Conservation (phyloP, 2,797 vertebrate species). For the Acanthis flammea region DNA sequence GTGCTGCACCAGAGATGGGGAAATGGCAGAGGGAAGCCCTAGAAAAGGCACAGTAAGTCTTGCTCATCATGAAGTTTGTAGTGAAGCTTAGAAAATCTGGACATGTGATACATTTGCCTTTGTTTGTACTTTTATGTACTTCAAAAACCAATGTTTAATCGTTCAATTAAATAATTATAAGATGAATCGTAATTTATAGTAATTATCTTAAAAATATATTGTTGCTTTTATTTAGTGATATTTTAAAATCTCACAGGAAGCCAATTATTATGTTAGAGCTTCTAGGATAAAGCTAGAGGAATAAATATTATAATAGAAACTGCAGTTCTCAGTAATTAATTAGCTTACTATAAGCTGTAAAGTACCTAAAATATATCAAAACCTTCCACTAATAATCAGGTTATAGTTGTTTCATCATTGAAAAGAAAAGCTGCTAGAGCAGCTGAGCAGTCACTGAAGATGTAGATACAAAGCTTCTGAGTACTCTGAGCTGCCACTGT, state of each 20-base stretch:
- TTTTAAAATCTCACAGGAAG: background rate
- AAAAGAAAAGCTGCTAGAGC: background rate
- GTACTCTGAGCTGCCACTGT: background rate
- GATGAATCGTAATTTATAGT: background rate
- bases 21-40: slow-evolving; percentile 19
- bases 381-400: background rate
- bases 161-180: background rate
- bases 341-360: background rate
- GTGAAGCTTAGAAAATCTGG: background rate
- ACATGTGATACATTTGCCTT: background rate
- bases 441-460: background rate
- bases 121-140: background rate
- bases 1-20: background rate
- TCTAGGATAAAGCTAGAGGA: background rate
- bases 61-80: background rate
- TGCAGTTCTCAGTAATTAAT: background rate
- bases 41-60: slow-evolving; percentile 76
- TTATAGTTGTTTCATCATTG: background rate
- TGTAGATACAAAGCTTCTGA: background rate
- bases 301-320: background rate
- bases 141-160: background rate
- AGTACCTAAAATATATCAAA: background rate
- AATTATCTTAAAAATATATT: background rate
- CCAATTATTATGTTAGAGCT: background rate
- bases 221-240: background rate